Base-by-base conservation (phyloP, 2,113 vertebrate species). In the Megaptera novaeangliae region DNA sequence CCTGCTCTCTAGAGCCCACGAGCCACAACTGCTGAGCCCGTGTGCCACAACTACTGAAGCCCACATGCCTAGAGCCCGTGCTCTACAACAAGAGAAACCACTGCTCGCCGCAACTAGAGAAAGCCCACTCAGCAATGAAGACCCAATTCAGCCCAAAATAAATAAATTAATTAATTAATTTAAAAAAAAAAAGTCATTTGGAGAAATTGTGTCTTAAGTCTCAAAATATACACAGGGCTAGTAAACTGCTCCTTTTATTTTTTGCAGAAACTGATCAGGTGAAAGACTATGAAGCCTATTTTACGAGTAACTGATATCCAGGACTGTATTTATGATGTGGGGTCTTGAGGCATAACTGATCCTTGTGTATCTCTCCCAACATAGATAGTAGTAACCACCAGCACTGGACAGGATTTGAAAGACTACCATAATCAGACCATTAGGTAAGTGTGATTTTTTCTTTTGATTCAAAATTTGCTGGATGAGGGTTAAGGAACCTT, bases 381-480 rank as follows among this genome's bases (percentile, higher is more conserved):
- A 49, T 83, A 99, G 99, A 98, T 99, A 81, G 81, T 92, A 7
- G 98, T 99, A 52, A 97, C 98, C 92, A 97, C 97, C 94, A 98
- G 63, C 72, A 39, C 96, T 80, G 98, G 98, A 82, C 98, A 97
- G 96, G 98, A 98, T 90, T 96, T 99, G 98, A 96, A 97, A 96
- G 98, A 83, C 52, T 64, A 93, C 75, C 97, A 96, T 69, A 98
- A 98, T 97, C 98, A 99, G 49, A 98, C 98, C 72, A 99, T 98
- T 95, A 98, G 0, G 99, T 99, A 99, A 99, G 99, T 85, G 89
- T 1, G 2, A 1, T 90, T 68, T 93, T 93, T 80, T 90, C 10
- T 39, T 59, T 23, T 88, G 59, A 34, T 81, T 31, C 52, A 72
- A 25, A 92, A 68, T 63, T 78, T 94, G 18, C 86, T 25, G 13